Conservation (phyloP, 2,888 invertebrate species). For the Eubasilissa splendida region DNA sequence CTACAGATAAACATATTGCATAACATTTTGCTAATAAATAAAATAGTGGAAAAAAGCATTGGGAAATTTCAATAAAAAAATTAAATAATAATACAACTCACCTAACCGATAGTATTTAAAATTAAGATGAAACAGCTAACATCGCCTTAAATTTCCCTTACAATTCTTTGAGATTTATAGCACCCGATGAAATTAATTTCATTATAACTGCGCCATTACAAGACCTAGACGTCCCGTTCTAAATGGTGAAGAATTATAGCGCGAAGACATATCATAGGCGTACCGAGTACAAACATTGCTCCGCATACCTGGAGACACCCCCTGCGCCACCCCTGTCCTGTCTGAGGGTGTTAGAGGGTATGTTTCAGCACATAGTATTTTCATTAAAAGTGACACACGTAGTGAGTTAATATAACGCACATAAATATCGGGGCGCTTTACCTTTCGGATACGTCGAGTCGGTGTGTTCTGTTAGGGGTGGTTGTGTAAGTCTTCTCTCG, state of each 20-base stretch:
- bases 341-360: slow-evolving; percentile 1
- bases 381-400: slow-evolving; percentile 58
- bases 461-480: slow-evolving; percentile 32
- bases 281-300: slow-evolving; percentile 22
- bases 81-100: neutral
- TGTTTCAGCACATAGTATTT: slow-evolving; percentile 57
- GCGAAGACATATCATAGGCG: slow-evolving; percentile 23
- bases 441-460: slow-evolving; percentile 39
- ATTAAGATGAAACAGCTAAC: slow-evolving; percentile 10
- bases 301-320: slow-evolving; percentile 21
- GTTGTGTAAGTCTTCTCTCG: neutral
- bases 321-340: slow-evolving; percentile 4
- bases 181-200: slow-evolving; percentile 55
- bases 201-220: slow-evolving; percentile 56
- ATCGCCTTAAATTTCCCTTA: slow-evolving; percentile 39
- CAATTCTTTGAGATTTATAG: slow-evolving; percentile 56
- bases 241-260: slow-evolving; percentile 53
- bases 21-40: too few relatives aligned
- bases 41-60: too few relatives aligned
- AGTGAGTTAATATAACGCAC: slow-evolving; percentile 72
- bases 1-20: too few relatives aligned
- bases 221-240: slow-evolving; percentile 48
- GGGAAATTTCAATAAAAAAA: too few relatives aligned
- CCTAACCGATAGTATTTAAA: neutral
- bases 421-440: slow-evolving; percentile 68